Conservation (phyloP, 2,797 vertebrate genomes). For the Varecia variegata region DNA sequence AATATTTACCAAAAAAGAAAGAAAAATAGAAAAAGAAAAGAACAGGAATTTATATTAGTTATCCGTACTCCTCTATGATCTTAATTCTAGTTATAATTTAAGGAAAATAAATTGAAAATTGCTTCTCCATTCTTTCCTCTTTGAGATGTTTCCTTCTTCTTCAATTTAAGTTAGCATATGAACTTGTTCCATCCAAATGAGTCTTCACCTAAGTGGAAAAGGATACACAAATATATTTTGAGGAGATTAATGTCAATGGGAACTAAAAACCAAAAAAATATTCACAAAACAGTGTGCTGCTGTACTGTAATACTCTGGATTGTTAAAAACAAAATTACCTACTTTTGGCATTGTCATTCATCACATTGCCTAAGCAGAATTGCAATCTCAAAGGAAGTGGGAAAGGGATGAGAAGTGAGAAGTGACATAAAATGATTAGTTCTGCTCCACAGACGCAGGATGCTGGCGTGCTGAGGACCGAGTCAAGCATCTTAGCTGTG, state of each 20-base stretch:
- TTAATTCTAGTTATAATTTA: neutral
- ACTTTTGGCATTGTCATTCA: neutral
- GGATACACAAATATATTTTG: neutral
- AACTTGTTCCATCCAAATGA: neutral
- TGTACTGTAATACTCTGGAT: neutral
- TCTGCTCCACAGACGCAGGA: neutral
- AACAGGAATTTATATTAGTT: neutral
- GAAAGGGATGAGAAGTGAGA: conserved; percentile 5
- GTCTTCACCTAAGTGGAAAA: neutral
- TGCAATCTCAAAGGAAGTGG: conserved; percentile 14
- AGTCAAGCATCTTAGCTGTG: conserved; percentile 28
- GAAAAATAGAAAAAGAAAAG: neutral
- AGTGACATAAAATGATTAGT: conserved; percentile 35
- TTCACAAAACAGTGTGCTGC: neutral
- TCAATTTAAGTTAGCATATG: neutral
- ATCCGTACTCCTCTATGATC: neutral
- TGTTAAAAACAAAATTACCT: neutral
- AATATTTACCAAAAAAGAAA: neutral
- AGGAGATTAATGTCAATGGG: neutral
- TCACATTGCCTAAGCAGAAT: neutral
- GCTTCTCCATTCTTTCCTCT: neutral
- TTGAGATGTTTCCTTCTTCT: neutral
- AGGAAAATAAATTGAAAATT: neutral
- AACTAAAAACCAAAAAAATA: neutral
- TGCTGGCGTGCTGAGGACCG: neutral